Evolutionary conservation across 1,140 invertebrate species (phyloP), one percentile per base, ranked within the genome.

Genomic region (Bombus cullumanus): DNA sequence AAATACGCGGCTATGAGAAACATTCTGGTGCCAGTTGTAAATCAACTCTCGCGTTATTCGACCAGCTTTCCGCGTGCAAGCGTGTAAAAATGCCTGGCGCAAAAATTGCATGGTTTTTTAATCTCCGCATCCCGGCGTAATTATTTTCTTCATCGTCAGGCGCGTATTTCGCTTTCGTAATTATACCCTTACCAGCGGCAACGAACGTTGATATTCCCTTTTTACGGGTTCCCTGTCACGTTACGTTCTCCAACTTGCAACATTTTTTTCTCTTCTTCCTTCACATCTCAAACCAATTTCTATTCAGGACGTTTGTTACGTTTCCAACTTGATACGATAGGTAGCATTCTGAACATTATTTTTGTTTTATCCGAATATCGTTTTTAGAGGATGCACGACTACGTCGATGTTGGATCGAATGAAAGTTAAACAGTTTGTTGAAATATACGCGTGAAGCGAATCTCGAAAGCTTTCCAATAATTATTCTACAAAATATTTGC

Each of bases 31-130:
- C 25, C 5, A 13, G 62, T 68, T 68, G 62, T 77, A 83, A 83
- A 83, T 83, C 81, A 77, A 77, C 59, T 47, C 81, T 53, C 37
- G 43, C 62, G 73, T 83, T 77, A 77, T 79, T 84, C 76, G 66
- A 41, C 64, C 34, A 53, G 82, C n/a, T 64, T 57, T 22, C 31
- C 34, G n/a, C 31, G 64, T 18, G 25, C 15, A 22, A n/a, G 18
- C 53, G 47, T 37, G 64, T 69, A 80, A 84, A 84, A 84, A 80
- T 80, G 57, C 41, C 47, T 31, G 53, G 53, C 66, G 68, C 53
- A 85, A 85, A 85, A 85, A 85, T 85, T 85, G 83, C 83, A 85
- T 80, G 83, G 41, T 81, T 85, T 85, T 85, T 85, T 81, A 81
- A 81, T 85, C 69, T 75, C n/a, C 69, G 41, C n/a, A 34, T 43